A percentile compares a stretch with the other conserved stretches of the same genome.
These are phyloP conservation scores for Gnathonemus echidnorhynchus DNA, from an alignment of 2,113 vertebrate species.

Conservation along the genomic window DNA sequence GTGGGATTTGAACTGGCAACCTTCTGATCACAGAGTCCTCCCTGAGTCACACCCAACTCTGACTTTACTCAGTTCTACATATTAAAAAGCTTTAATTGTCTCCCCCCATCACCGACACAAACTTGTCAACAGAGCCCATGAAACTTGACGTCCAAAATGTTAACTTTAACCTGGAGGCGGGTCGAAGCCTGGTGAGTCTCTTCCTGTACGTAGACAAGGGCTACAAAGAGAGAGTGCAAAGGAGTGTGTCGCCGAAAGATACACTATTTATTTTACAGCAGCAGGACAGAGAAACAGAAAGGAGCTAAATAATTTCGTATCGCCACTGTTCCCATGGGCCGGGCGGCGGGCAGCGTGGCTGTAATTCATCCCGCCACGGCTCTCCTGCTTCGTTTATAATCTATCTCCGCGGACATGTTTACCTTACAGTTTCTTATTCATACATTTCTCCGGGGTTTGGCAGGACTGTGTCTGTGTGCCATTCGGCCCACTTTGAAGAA, in stretches of 20 bases:
- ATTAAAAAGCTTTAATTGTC: not conserved
- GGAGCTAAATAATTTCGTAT: slow-evolving; percentile 5
- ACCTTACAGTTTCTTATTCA: slow-evolving; percentile 20
- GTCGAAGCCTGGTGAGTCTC: not conserved
- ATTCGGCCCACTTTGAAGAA: slow-evolving; percentile 12
- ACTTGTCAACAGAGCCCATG: not conserved
- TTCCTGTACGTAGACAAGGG: not conserved
- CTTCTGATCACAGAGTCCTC: not conserved
- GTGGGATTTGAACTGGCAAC: not conserved
- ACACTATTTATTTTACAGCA: slow-evolving; percentile 1
- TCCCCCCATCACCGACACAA: not conserved
- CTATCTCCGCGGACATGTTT: slow-evolving; percentile 20
- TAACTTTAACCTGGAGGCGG: not conserved
- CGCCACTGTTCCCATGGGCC: not conserved
- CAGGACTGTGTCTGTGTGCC: slow-evolving; percentile 13
- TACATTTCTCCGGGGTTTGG: slow-evolving; percentile 9
- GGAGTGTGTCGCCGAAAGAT: not conserved
- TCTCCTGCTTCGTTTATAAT: not conserved
- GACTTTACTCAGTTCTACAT: not conserved
- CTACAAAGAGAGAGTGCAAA: not conserved
- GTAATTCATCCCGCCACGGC: slow-evolving; percentile 5
- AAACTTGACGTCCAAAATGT: not conserved
- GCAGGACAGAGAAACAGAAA: slow-evolving; percentile 6
- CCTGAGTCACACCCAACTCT: not conserved
- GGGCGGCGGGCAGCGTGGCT: not conserved